phyloP scores from a whole-genome alignment of 2,113 vertebrate species.

The Emydura subglobosa region DNA sequence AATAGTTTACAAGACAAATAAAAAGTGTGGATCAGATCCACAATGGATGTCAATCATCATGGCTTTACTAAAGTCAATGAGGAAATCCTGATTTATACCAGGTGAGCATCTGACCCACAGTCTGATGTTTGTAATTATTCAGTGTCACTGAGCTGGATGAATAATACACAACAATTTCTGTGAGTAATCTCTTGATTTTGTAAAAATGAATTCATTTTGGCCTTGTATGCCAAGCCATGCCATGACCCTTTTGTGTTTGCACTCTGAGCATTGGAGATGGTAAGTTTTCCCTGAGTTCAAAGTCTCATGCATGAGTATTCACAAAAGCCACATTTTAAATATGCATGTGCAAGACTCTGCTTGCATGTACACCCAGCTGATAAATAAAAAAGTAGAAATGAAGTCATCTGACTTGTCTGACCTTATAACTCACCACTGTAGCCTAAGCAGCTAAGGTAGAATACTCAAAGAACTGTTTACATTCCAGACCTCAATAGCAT shows the following conservation, averaged over 20 bases:
- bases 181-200: background rate
- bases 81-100: background rate
- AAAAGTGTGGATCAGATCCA: background rate
- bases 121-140: background rate
- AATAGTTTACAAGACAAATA: background rate
- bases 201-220: background rate
- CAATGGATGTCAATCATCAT: background rate
- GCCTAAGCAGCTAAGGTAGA: background rate
- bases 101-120: background rate
- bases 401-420: background rate
- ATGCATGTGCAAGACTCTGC: background rate
- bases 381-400: background rate
- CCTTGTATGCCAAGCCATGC: background rate
- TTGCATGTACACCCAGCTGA: background rate
- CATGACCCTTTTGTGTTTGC: background rate
- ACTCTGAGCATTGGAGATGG: background rate
- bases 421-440: background rate
- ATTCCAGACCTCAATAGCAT: background rate
- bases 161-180: background rate
- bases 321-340: background rate
- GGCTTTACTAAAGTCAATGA: background rate
- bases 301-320: background rate
- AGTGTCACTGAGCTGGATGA: background rate
- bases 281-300: background rate
- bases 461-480: background rate